A percentile compares a stretch with the other conserved stretches of the same genome.
Evolutionary conservation across 2,888 invertebrate genomes (phyloP).

Genomic region (Fragum sueziense): DNA sequence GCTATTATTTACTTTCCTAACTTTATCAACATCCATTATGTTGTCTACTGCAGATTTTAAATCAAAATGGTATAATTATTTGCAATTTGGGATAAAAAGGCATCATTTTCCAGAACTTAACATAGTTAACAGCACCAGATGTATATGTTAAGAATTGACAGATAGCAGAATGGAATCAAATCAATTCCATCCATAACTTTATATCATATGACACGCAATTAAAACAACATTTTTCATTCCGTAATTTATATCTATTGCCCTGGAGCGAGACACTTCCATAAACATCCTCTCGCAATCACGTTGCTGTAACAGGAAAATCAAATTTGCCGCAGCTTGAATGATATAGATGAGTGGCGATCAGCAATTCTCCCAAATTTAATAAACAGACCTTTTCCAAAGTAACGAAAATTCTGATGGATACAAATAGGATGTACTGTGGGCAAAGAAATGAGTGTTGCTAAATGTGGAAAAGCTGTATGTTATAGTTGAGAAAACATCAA

Average conservation of each 20-base stretch:
- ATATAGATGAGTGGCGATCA: constrained; percentile 10
- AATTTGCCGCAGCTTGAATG: constrained; percentile 13
- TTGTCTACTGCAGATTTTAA: too few relatives aligned
- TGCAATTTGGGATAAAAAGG: background rate
- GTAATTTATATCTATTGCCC: constrained; percentile 12
- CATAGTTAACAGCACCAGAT: background rate
- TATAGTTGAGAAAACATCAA: too few relatives aligned
- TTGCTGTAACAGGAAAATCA: constrained; percentile 9
- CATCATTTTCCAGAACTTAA: background rate
- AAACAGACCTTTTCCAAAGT: too few relatives aligned
- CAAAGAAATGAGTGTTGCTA: too few relatives aligned
- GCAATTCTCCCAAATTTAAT: background rate
- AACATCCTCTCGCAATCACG: constrained; percentile 7
- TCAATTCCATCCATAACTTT: constrained; percentile 4
- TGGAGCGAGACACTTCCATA: background rate
- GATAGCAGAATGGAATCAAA: constrained; percentile 23
- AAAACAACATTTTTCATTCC: constrained; percentile 17
- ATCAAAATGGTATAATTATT: too few relatives aligned
- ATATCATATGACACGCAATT: constrained; percentile 15
- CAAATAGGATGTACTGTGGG: too few relatives aligned
- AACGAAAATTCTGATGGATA: too few relatives aligned
- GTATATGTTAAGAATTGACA: constrained; percentile 9
- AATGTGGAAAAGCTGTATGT: too few relatives aligned
- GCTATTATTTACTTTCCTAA: too few relatives aligned
- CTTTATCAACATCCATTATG: too few relatives aligned